These are phyloP conservation scores for Abrostola tripartita DNA, from an alignment of 2,888 invertebrate species.

Conservation along the genomic window DNA sequence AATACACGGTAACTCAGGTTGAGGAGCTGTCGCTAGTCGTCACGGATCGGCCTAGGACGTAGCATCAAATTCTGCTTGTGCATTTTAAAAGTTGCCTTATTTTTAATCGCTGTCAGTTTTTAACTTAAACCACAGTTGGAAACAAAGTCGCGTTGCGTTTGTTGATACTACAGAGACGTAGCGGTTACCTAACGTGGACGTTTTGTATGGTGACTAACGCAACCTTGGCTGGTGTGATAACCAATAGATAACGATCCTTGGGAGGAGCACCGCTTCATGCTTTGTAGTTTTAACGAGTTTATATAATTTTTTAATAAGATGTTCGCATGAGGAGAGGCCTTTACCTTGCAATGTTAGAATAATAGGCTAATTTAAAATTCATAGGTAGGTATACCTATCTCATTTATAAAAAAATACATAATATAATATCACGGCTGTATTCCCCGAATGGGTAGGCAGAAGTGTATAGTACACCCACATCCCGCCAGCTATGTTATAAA, in stretches of 20 bases:
- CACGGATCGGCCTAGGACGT: neutral
- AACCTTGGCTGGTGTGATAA: slow-evolving; percentile 48
- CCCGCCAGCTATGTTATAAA: too few species aligned
- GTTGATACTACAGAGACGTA: slow-evolving; percentile 15
- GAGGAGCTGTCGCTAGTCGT: neutral
- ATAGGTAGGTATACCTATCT: too few species aligned
- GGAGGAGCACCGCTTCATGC: neutral
- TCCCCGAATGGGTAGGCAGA: too few species aligned
- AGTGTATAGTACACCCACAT: too few species aligned
- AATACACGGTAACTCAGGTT: too few species aligned
- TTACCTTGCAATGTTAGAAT: neutral
- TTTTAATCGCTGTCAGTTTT: neutral
- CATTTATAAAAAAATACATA: too few species aligned
- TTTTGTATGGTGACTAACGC: slow-evolving; percentile 16
- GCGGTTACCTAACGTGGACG: slow-evolving; percentile 27
- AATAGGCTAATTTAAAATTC: too few species aligned
- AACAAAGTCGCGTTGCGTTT: slow-evolving; percentile 34
- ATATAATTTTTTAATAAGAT: neutral
- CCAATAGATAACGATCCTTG: slow-evolving; percentile 35
- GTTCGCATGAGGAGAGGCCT: neutral
- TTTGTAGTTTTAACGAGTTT: neutral
- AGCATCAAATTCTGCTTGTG: neutral
- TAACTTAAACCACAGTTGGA: slow-evolving; percentile 13
- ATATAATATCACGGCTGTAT: too few species aligned
- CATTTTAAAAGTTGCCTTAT: too few species aligned